Base-by-base conservation (phyloP, 2,113 vertebrate species). In the Setophaga petechia region DNA sequence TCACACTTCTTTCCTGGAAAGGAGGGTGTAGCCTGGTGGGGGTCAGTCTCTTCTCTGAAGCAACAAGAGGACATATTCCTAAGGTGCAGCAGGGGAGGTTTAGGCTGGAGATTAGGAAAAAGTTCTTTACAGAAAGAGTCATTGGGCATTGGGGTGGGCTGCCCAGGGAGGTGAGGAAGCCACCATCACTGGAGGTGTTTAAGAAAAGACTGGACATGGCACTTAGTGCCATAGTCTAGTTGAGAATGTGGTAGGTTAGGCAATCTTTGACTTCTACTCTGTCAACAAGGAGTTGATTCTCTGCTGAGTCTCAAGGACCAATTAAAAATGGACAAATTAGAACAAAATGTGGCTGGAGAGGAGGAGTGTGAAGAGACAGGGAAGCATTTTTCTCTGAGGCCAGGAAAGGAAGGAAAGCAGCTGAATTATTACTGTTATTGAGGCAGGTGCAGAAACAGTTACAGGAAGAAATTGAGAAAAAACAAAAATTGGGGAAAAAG, bases 361-460 rank as follows among this genome's bases (percentile, higher is more conserved):
- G 5, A 5, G 11, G 8, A 4, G 4, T 0, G 0, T 51, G 59
- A 4, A 49, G 44, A 44, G 44, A 74, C 8, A 33, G 33, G 19
- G 19, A 23, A 74, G 33, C 10, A 33, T 51, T 67, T 81, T 51
- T 44, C 52, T 74, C 25, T 47, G 39, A 25, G 8, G 41, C 8
- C 13, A 41, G 24, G 25, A 68, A 62, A 47, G 21, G 8, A 39
- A 61, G 17, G 24, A 68, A 75, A 68, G 46, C 13, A 54, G 39
- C 7, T 47, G n/a, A 75, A 61, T 61, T 68, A 75, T 68, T 41
- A 61, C 39, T 35, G 11, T 31, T 54, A 54, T 22, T 75, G 30
- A 75, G 41, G 54, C 46, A 61, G 39, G 13, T 68, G 8, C 47
- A 89, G n/a, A 55, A 83, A 61, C 6, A 35, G n/a, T 41, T 76